Evolutionary conservation across 2,113 vertebrate genomes (phyloP), one percentile per base, ranked within the genome.

Genomic region (Nibea albiflora): DNA sequence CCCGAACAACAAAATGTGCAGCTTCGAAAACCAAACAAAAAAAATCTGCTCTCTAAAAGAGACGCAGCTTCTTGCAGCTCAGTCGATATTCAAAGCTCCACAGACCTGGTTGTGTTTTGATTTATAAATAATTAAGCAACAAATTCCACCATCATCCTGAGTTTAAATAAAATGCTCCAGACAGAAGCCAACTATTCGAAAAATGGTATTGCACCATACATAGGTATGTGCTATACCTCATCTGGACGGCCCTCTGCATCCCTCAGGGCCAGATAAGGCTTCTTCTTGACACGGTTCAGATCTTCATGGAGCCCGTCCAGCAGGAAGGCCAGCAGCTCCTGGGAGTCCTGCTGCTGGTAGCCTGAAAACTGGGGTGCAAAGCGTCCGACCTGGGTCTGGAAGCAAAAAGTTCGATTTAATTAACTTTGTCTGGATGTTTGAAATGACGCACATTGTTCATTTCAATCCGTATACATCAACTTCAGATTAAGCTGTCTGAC

Each of bases 281-380:
- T 99, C 93, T 98, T 99, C 91, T 98, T 99, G 80, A 99, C 98
- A 52, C 98, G 95, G 90, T 99, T 99, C 87, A 99, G 94, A 92
- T 99, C 98, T 92, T 99, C 98, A 3, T 99, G 98, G 52, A 99
- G 94, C n/a, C 98, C 98, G 4, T 99, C 98, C 20, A 99, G 90
- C 72, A 99, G 95, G 87, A 99, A 99, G 84, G 98, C 97, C 94
- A 99, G 88, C 56, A 99, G 94, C 91, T 99, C 98, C 93, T 99
- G 98, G 9, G 98, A 99, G 94, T 99, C 98, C 90, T 99, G 98
- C 85, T 99, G 98, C 88, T 99, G 98, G 89, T 98, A 99, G 76
- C 98, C 98, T 53, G 98, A 99, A 93, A 99, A 99, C 91, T 99
- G 98, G 70, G 98, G 98, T n/a, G 98, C 98, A 89, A 99, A 99